Evolutionary conservation across 1,140 invertebrate genomes (phyloP), one percentile per base, ranked within the genome.

Genomic region (Drosophila melanica): DNA sequence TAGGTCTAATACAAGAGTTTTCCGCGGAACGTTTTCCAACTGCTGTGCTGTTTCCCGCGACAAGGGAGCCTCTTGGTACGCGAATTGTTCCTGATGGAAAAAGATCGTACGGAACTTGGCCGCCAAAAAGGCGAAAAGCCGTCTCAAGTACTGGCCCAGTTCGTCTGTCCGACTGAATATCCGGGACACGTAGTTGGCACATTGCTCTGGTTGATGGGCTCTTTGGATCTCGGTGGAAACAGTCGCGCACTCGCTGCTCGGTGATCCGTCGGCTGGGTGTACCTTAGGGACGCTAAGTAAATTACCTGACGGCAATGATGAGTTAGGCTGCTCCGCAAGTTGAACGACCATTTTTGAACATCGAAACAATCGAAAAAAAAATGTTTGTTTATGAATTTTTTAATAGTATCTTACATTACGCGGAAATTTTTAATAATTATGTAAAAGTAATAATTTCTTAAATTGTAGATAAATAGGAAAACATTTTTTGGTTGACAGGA

Each of bases 401-500:
- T 9, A 45, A 12, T 44, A 23, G 4, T 16, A 18, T 54, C 7
- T 54, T 27, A 63, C 66, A 69, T 69, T 39, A 69, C 48, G 58
- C 47, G 30, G 11, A 63, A 53, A 53, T 54, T 69, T 27, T 11
- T 27, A 11, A 11, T 14, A 39, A 37, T 11, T 51, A 20, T 27
- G 63, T 44, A 27, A 16, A 42, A 60, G 23, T 60, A 16, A 12
- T 37, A 67, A 59, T 64, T 64, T 42, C 5, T 48, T 23, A 55
- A 45, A 55, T 42, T 44, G 7, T 3, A 10, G 2, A 16, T 30
- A 9, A 14, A 20, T 30, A 12, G 30, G 5, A 16, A 12, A 16
- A 16, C 18, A 57, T 41, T 14, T 14, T 35, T 45, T n/a, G 48
- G 96, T 96, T 91, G 95, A 95, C 41, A 94, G 8, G 48, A 18